phyloP scores from a whole-genome alignment of 2,797 vertebrate genomes.

The Astyanax mexicanus region DNA sequence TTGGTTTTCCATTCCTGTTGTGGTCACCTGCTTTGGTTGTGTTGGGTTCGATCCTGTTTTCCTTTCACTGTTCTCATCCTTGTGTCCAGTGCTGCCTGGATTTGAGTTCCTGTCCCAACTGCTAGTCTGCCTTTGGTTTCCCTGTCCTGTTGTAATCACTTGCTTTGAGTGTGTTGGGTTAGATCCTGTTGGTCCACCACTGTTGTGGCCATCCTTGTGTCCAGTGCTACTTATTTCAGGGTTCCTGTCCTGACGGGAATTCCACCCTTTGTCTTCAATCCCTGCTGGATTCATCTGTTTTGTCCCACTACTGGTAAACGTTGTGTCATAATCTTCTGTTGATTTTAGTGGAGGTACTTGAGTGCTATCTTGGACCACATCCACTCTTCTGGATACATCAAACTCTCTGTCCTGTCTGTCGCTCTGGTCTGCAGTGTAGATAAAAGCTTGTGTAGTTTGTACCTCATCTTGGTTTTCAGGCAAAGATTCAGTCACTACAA shows the following conservation, averaged over 20 bases:
- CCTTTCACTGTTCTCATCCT: conserved; percentile 7
- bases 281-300: conserved; percentile 4
- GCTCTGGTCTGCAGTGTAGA: too few species aligned
- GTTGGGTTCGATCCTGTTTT: conserved; percentile 11
- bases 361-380: neutral
- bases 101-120: neutral
- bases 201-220: too few species aligned
- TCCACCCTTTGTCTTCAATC: conserved; percentile 21
- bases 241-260: too few species aligned
- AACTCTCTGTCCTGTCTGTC: too few species aligned
- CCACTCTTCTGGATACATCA: neutral
- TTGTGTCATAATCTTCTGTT: neutral
- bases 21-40: neutral
- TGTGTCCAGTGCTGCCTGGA: conserved; percentile 10
- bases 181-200: conserved; percentile 23
- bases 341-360: neutral
- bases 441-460: too few species aligned
- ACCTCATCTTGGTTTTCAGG: too few species aligned
- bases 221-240: neutral
- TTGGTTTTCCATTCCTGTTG: conserved; percentile 15
- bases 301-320: neutral
- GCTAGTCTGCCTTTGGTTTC: conserved; percentile 16
- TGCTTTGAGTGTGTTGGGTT: neutral
- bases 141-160: neutral
- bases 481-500: neutral